These are phyloP conservation scores for Odontamblyopus rebecca DNA, from an alignment of 2,797 vertebrate genomes.

Conservation along the genomic window DNA sequence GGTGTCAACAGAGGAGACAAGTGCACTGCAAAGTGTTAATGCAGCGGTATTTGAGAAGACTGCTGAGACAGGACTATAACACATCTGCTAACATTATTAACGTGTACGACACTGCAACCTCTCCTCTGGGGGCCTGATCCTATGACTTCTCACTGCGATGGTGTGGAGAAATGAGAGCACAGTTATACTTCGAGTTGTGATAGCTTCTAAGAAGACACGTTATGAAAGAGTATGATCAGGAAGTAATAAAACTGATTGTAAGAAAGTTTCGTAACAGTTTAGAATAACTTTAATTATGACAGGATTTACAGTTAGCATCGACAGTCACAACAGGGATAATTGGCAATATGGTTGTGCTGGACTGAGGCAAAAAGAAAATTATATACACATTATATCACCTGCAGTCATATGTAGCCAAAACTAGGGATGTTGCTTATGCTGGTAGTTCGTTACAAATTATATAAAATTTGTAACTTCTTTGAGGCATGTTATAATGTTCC, in stretches of 20 bases:
- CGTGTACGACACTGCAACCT: constrained; percentile 14
- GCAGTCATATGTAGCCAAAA: too few species aligned
- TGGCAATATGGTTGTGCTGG: too few species aligned
- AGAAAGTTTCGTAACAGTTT: too few species aligned
- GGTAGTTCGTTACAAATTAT: too few species aligned
- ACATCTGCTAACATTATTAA: constrained; percentile 16
- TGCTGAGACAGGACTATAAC: constrained; percentile 20
- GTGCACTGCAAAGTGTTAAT: constrained; percentile 38
- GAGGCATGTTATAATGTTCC: too few species aligned
- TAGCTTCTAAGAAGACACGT: constrained; percentile 7
- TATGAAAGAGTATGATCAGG: constrained; percentile 19
- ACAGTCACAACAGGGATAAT: too few species aligned
- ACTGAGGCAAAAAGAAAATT: too few species aligned
- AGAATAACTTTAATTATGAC: too few species aligned
- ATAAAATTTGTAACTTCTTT: too few species aligned
- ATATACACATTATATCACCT: too few species aligned
- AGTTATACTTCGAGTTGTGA: constrained; percentile 14
- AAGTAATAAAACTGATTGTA: constrained; percentile 8
- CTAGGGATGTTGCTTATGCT: too few species aligned
- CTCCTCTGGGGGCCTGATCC: constrained; percentile 19
- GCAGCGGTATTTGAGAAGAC: constrained; percentile 25
- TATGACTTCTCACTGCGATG: constrained; percentile 11
- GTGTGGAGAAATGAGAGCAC: background rate
- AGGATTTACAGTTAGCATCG: too few species aligned
- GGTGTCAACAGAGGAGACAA: constrained; percentile 40